Evolutionary conservation across 2,888 invertebrate species (phyloP).

Genomic region (Enchytraeus crypticus): DNA sequence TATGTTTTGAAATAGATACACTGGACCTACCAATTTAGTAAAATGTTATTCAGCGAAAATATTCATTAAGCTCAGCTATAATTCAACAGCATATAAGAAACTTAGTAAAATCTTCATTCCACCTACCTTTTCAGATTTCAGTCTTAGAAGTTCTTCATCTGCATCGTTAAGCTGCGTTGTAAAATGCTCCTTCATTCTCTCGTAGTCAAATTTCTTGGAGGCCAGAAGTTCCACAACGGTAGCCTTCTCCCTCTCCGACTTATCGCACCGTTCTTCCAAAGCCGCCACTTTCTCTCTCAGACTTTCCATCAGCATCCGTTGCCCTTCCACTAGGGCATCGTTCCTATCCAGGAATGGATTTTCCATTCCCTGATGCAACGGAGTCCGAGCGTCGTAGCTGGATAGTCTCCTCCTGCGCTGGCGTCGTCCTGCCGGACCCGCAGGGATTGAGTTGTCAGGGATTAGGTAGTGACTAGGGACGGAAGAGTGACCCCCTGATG

Average conservation of each 20-base stretch:
- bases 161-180: conserved; percentile 23
- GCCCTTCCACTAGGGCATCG: conserved; percentile 29
- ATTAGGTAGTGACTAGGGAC: no score
- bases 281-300: conserved; percentile 24
- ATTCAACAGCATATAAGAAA: no score
- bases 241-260: conserved; percentile 24
- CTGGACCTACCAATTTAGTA: no score
- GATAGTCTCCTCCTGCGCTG: conserved; percentile 3
- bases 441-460: no score
- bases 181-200: conserved; percentile 25
- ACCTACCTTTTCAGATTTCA: conserved; percentile 32
- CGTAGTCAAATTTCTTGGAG: conserved; percentile 24
- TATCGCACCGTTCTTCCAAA: conserved; percentile 21
- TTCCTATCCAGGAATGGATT: conserved; percentile 10
- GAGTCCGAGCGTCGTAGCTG: background rate
- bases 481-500: background rate
- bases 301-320: conserved; percentile 27
- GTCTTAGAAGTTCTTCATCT: conserved; percentile 30
- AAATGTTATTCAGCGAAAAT: no score
- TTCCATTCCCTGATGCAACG: conserved; percentile 2
- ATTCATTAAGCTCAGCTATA: no score
- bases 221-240: conserved; percentile 23
- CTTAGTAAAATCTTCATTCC: no score
- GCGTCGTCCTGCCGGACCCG: conserved; percentile 1
- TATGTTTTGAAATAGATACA: no score